Percentiles rank a stretch among this genome's conserved stretches.
Evolutionary conservation across 2,113 vertebrate species (phyloP).

Genomic region (Heptranchias perlo): DNA sequence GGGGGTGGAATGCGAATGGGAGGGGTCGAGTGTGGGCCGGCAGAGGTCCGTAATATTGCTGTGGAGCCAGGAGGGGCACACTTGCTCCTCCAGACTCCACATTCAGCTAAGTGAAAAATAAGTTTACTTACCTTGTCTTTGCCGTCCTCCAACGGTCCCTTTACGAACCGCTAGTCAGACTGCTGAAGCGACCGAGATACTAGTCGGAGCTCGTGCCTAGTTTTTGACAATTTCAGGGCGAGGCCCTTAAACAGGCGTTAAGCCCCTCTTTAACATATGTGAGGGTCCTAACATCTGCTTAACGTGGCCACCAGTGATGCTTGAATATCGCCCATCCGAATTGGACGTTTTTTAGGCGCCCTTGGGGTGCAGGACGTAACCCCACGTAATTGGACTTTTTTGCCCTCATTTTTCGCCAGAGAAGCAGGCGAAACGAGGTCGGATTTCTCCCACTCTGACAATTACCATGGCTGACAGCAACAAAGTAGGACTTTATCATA

Average conservation of each 20-base stretch:
- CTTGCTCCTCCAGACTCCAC: background rate
- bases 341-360: no score
- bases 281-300: background rate
- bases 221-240: background rate
- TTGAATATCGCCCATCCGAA: background rate
- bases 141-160: no score
- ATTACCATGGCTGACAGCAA: background rate
- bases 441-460: background rate
- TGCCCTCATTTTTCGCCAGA: background rate
- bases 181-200: background rate
- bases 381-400: background rate
- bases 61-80: background rate
- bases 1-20: background rate
- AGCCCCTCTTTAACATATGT: background rate
- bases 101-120: background rate
- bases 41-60: background rate
- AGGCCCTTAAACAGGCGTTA: background rate
- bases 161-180: background rate
- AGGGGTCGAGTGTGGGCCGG: background rate
- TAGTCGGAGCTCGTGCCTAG: background rate
- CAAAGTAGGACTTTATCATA: background rate
- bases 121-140: background rate
- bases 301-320: background rate
- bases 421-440: background rate
- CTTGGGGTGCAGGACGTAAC: background rate